Percentiles rank a stretch among this genome's conserved stretches.
Evolutionary conservation across 2,888 invertebrate species (phyloP).

Genomic region (Ramazzottius varieornatus): DNA sequence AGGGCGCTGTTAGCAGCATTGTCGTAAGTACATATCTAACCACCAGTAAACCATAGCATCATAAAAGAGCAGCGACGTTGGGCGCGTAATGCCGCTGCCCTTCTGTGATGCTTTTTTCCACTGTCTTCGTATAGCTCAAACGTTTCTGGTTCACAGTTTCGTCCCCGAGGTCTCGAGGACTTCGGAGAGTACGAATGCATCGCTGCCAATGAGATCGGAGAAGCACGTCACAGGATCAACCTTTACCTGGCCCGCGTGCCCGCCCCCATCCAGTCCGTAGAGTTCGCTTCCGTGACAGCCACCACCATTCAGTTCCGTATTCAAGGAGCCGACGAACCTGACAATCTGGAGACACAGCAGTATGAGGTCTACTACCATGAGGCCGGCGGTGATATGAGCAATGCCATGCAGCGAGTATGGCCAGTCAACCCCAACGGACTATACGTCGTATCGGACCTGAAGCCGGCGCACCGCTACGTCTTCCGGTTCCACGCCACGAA

Average conservation of each 20-base stretch:
- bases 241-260: neutral
- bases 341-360: neutral
- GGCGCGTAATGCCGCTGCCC: too few species aligned
- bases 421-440: neutral
- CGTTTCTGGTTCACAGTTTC: neutral
- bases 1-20: too few species aligned
- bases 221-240: neutral
- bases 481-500: conserved; percentile 1
- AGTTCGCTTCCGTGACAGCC: neutral
- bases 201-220: neutral
- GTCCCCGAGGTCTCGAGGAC: neutral
- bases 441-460: neutral
- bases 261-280: neutral
- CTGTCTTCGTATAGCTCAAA: too few species aligned
- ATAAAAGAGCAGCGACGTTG: too few species aligned
- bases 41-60: too few species aligned
- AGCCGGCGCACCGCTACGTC: neutral
- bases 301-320: neutral
- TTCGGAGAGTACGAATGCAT: neutral
- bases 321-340: neutral
- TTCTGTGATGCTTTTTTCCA: too few species aligned
- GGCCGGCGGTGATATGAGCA: neutral
- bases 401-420: neutral
- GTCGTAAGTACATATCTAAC: too few species aligned
- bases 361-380: neutral